Evolutionary conservation across 1,140 invertebrate genomes (phyloP), one percentile per base, ranked within the genome.

Genomic region (Meloidogyne exigua): DNA sequence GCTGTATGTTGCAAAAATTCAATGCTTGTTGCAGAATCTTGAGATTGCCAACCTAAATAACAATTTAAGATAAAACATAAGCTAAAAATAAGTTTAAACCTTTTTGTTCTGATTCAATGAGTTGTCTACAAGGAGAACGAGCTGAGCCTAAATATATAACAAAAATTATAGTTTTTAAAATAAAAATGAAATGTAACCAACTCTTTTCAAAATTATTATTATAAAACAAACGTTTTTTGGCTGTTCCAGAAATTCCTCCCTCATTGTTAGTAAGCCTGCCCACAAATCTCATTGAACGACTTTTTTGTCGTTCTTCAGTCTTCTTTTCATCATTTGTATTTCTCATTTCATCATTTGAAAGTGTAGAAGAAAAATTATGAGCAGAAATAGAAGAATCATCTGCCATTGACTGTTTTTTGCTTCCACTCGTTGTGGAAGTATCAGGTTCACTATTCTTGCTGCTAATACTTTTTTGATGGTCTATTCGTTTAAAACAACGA

Each of bases 1-100:
- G 66, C 66, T 9, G n/a, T n/a, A 1, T 72, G 64, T 5, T 64
- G 57, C 3, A 32, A 65, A 7, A 28, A 65, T n/a, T 68, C 28
- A 68, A 7, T n/a, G 25, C 42, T 25, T 23, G 18, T 49, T 10
- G 44, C 15, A 25, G 32, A 66, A 68, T 80, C 79, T 57, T 80
- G 78, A 21, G 79, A 80, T n/a, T 44, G 57, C 79, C 79, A 80
- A 71, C 63, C 57, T 68, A 21, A 32, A 68, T 21, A 39, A 67
- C 13, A n/a, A 68, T 68, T 23, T 36, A n/a, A 68, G 5, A 18
- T n/a, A 39, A 67, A 18, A 32, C n/a, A 3, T 15, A 32, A 67
- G 18, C 13, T 18, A n/a, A 68, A 18, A 25, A n/a, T 36, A n/a
- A 66, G 15, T 1, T 15, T 2, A 15, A 28, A 42, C 66, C 66